phyloP scores from a whole-genome alignment of 2,113 vertebrate species.

The Erpornis zantholeuca region DNA sequence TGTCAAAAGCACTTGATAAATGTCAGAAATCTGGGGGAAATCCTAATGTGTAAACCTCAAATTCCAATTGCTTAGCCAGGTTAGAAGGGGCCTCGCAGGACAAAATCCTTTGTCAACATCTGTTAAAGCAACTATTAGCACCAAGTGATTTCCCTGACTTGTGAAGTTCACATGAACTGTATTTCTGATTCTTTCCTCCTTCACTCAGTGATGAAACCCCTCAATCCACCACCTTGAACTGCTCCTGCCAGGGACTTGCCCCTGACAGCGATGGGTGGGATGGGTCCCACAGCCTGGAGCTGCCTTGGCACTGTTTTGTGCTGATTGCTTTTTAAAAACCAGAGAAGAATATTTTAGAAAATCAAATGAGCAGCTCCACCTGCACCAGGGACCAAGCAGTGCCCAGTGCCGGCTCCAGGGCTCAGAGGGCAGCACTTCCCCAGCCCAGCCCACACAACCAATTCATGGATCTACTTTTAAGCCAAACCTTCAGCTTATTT shows the following conservation, averaged over 20 bases:
- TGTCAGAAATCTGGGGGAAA: not conserved
- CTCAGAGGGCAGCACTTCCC: not conserved
- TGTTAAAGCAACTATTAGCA: constrained; percentile 34
- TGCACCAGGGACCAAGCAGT: fast-evolving
- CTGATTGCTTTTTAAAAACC: not conserved
- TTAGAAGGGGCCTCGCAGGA: not conserved
- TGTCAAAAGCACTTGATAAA: constrained; percentile 17
- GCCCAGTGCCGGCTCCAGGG: fast-evolving
- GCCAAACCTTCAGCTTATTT: not conserved
- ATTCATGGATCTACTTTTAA: not conserved
- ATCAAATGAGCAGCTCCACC: not conserved
- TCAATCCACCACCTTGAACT: not conserved
- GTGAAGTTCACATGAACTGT: constrained; percentile 6
- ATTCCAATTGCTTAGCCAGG: not conserved
- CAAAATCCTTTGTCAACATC: not conserved
- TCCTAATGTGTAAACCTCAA: not conserved
- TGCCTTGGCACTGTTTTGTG: not conserved
- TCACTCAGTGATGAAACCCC: not conserved
- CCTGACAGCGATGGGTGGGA: fast-evolving
- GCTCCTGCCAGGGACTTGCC: fast-evolving
- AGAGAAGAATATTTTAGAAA: not conserved
- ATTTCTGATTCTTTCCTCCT: not conserved
- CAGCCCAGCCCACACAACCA: not conserved
- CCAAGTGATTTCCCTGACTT: constrained; percentile 14
- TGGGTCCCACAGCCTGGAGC: fast-evolving